A percentile compares a stretch with the other conserved stretches of the same genome.
Conservation (phyloP, 2,113 vertebrate genomes). For the Synodontis membranacea region DNA sequence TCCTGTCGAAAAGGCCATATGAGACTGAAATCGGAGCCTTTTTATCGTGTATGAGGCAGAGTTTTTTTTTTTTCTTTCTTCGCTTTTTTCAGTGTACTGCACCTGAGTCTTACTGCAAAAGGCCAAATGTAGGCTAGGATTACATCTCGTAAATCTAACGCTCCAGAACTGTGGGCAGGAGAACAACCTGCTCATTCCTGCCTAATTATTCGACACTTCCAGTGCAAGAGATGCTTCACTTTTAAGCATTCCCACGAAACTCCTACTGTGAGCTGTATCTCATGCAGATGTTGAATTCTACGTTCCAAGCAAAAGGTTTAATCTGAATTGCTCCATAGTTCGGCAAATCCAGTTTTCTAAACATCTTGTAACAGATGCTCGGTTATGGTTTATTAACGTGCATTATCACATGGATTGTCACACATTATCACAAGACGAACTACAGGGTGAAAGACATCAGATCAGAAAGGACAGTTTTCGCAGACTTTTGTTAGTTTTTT, state of each 20-base stretch:
- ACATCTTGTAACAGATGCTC: neutral
- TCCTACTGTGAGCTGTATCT: constrained; percentile 20
- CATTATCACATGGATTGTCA: neutral
- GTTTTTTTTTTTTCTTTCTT: constrained; percentile 35
- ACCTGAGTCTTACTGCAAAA: constrained; percentile 30
- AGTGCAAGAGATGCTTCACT: constrained; percentile 38
- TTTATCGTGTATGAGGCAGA: constrained; percentile 41
- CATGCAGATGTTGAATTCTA: neutral
- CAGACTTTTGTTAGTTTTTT: neutral
- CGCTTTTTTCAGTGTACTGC: constrained; percentile 25
- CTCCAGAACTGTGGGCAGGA: neutral
- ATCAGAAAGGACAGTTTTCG: neutral
- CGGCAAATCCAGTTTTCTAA: neutral
- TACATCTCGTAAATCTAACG: neutral
- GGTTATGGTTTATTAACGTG: neutral
- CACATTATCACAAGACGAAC: too few relatives aligned
- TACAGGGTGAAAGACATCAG: neutral
- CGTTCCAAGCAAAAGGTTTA: constrained; percentile 33
- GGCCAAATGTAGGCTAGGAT: constrained; percentile 33
- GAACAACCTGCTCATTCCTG: constrained; percentile 36
- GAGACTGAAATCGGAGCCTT: constrained; percentile 34
- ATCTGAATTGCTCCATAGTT: neutral
- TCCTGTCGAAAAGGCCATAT: constrained; percentile 46
- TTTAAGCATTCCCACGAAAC: constrained; percentile 37
- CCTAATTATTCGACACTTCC: constrained; percentile 50